phyloP scores from a whole-genome alignment of 2,113 vertebrate species.

The Hylia prasina region DNA sequence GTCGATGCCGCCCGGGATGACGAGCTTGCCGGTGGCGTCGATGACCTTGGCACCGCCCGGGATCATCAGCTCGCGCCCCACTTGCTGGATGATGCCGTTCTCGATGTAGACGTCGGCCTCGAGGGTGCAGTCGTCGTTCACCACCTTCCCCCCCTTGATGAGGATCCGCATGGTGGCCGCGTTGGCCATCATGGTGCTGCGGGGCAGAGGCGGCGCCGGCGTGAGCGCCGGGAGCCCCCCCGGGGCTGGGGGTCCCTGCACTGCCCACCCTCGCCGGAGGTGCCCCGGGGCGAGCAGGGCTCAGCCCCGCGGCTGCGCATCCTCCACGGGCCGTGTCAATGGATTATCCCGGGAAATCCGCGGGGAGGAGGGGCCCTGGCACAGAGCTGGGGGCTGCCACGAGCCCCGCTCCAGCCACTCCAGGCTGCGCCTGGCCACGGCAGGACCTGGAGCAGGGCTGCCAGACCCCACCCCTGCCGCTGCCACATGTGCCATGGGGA shows the following conservation, averaged over 20 bases:
- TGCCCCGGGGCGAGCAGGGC: neutral
- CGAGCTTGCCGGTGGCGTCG: slow-evolving; percentile 92
- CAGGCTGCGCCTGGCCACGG: too few species aligned
- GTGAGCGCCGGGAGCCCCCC: fast-evolving
- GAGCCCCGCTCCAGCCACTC: neutral
- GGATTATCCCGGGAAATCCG: slow-evolving; percentile 30
- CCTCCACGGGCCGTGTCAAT: neutral
- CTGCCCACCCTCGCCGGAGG: fast-evolving
- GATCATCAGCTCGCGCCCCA: slow-evolving; percentile 97
- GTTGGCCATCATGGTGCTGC: slow-evolving; percentile 90
- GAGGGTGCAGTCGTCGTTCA: slow-evolving; percentile 95
- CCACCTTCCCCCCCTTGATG: slow-evolving; percentile 97
- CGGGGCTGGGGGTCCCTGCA: fast-evolving
- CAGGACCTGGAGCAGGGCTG: neutral
- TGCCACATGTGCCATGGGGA: fast-evolving
- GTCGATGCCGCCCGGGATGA: slow-evolving; percentile 93
- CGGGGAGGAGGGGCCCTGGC: fast-evolving
- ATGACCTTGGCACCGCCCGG: slow-evolving; percentile 96
- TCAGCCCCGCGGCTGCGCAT: neutral
- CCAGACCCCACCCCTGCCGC: neutral
- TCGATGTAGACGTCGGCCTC: slow-evolving; percentile 98
- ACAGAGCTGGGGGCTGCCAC: neutral
- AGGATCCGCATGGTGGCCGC: slow-evolving; percentile 88
- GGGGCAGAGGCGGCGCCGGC: neutral
- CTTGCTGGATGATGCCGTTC: slow-evolving; percentile 95